phyloP scores from a whole-genome alignment of 2,113 vertebrate genomes.

The Ptyas mucosa region DNA sequence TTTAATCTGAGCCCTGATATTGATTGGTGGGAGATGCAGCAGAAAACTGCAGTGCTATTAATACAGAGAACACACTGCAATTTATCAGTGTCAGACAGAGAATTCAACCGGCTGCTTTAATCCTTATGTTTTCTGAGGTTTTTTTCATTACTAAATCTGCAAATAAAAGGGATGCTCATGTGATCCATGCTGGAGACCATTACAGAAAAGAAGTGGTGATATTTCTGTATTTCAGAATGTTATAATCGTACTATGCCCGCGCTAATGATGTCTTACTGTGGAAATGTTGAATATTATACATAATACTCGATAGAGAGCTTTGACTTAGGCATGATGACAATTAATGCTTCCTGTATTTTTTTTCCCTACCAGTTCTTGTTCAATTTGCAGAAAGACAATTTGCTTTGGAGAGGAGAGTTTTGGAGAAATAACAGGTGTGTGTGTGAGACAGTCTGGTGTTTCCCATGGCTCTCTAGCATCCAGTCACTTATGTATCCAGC shows the following conservation, averaged over 20 bases:
- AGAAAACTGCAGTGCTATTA: conserved; percentile 46
- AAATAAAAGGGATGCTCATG: neutral
- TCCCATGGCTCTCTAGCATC: neutral
- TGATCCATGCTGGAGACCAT: neutral
- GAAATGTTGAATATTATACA: neutral
- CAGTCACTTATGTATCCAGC: neutral
- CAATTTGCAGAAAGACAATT: neutral
- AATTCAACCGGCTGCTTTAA: conserved; percentile 25
- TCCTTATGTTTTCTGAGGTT: neutral
- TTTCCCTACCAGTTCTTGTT: neutral
- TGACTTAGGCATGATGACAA: neutral
- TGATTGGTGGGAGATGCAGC: conserved; percentile 16
- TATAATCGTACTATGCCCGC: neutral
- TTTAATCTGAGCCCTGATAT: neutral
- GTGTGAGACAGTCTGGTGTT: neutral
- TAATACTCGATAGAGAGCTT: neutral
- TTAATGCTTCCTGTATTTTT: neutral
- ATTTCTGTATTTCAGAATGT: neutral
- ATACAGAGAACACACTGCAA: conserved; percentile 28
- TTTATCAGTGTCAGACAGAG: conserved; percentile 37
- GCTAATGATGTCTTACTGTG: neutral
- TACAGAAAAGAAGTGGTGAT: neutral
- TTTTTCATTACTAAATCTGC: neutral
- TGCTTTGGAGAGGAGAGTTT: neutral
- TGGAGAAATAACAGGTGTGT: neutral